These are phyloP conservation scores for Carcharodon carcharias DNA, from an alignment of 2,797 vertebrate genomes.

Conservation along the genomic window DNA sequence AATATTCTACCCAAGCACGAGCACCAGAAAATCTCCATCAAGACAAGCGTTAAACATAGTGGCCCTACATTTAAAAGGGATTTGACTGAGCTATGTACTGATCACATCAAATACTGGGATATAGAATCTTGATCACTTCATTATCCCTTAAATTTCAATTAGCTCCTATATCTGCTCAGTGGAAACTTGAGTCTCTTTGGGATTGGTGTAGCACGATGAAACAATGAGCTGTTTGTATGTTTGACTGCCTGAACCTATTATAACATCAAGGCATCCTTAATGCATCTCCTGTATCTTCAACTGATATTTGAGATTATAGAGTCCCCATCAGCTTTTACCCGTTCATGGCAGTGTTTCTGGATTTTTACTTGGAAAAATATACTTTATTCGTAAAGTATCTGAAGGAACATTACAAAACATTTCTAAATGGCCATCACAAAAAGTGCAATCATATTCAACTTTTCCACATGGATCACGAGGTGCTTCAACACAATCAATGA, in stretches of 20 bases:
- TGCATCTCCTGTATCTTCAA: background rate
- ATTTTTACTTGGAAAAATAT: background rate
- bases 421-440: too few relatives aligned
- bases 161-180: background rate
- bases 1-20: background rate
- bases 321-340: background rate
- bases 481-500: too few relatives aligned
- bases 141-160: background rate
- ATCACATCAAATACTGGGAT: background rate
- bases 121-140: background rate
- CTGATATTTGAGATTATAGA: background rate
- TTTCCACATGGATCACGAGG: too few relatives aligned
- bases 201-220: background rate
- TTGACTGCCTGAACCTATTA: background rate
- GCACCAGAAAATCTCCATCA: background rate
- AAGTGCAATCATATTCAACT: too few relatives aligned
- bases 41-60: background rate
- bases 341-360: background rate
- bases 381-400: too few relatives aligned
- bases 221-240: background rate
- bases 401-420: too few relatives aligned
- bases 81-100: background rate
- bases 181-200: background rate
- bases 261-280: background rate
- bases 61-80: background rate